Percentiles rank a stretch among this genome's conserved stretches.
phyloP scores from a whole-genome alignment of 2,888 invertebrate species.

The Drosophila birchii region DNA sequence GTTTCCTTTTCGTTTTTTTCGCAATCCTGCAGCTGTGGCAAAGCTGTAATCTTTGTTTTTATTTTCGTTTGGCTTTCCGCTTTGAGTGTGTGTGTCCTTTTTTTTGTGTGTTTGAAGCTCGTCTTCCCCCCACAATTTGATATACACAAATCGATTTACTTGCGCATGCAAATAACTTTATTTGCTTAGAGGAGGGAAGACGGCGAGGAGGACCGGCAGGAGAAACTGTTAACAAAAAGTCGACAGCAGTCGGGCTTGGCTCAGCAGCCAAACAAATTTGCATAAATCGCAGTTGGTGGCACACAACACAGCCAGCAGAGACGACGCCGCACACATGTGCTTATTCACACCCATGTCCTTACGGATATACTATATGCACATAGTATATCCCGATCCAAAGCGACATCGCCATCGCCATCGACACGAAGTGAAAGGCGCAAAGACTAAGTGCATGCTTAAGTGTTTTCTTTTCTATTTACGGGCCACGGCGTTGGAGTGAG shows the following conservation, averaged over 20 bases:
- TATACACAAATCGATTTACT: conserved; percentile 76
- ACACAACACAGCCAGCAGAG: conserved; percentile 51
- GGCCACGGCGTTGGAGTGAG: conserved; percentile 52
- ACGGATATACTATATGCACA: conserved; percentile 1
- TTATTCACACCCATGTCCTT: conserved; percentile 66
- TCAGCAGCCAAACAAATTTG: conserved; percentile 72
- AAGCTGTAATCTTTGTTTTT: conserved; percentile 46
- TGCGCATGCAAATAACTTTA: conserved; percentile 80
- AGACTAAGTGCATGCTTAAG: conserved; percentile 79
- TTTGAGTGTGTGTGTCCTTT: conserved; percentile 15
- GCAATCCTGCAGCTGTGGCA: conserved; percentile 50
- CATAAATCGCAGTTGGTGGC: conserved; percentile 74
- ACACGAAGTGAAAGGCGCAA: conserved; percentile 74
- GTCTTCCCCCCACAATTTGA: conserved; percentile 64
- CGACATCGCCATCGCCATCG: conserved; percentile 73
- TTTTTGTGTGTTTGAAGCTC: conserved; percentile 30
- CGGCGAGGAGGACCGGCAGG: conserved; percentile 3
- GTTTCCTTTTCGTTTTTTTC: neutral
- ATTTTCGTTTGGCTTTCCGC: conserved; percentile 38
- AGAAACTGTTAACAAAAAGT: conserved; percentile 62
- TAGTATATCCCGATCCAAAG: conserved; percentile 56
- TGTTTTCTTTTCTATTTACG: conserved; percentile 62
- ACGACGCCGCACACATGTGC: conserved; percentile 47
- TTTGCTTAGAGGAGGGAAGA: conserved; percentile 58
- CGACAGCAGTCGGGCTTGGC: conserved; percentile 54